These are phyloP conservation scores for Gonocerus acuteangulatus DNA, from an alignment of 2,888 invertebrate genomes.

Conservation along the genomic window DNA sequence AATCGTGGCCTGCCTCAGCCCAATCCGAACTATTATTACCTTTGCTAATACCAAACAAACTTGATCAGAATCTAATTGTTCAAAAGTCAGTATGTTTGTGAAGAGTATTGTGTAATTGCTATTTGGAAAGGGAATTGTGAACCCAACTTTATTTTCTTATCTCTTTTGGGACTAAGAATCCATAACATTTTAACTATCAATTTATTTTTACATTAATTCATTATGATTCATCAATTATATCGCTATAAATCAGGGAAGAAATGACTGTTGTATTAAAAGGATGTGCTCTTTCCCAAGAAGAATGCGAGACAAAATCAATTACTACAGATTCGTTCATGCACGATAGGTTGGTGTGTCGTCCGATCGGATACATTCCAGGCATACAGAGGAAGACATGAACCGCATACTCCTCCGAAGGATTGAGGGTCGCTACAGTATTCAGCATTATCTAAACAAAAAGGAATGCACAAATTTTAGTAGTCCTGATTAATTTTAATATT, in stretches of 20 bases:
- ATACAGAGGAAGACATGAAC: conserved; percentile 32
- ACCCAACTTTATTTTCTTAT: too few relatives aligned
- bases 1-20: too few relatives aligned
- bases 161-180: too few relatives aligned
- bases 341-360: conserved; percentile 17
- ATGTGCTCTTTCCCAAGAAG: conserved; percentile 33
- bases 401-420: conserved; percentile 27
- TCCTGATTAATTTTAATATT: too few relatives aligned
- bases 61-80: too few relatives aligned
- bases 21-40: too few relatives aligned
- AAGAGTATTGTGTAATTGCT: too few relatives aligned
- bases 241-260: conserved; percentile 28
- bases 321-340: conserved; percentile 12
- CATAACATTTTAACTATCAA: too few relatives aligned
- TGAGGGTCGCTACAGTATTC: conserved; percentile 20
- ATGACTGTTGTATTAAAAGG: conserved; percentile 33
- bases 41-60: too few relatives aligned
- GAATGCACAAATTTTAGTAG: too few relatives aligned
- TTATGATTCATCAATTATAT: conserved; percentile 11
- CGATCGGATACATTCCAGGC: conserved; percentile 32
- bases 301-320: conserved; percentile 32
- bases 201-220: neutral
- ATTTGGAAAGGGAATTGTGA: too few relatives aligned
- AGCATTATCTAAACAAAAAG: conserved; percentile 9
- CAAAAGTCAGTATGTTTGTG: too few relatives aligned